Evolutionary conservation across 2,113 vertebrate genomes (phyloP), one percentile per base, ranked within the genome.

Genomic region (Phrynosoma blainvillii): DNA sequence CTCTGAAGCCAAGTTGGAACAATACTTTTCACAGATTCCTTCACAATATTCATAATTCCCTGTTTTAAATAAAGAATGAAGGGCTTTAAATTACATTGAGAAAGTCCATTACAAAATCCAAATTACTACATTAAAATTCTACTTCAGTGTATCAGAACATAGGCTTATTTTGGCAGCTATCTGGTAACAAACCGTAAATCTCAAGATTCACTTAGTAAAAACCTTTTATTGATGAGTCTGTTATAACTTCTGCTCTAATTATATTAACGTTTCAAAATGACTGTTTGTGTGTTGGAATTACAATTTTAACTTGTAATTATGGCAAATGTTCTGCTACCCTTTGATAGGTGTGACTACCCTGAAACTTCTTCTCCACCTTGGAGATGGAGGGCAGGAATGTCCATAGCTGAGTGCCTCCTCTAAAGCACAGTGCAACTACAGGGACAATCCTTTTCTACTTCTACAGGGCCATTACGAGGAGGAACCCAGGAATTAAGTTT

Each of bases 11-110:
- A 99, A 80, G 96, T 97, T 47, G 99, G 99, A 86, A 99, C 98
- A 84, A 99, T 99, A 93, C 97, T 99, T 96, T 98, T 99, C 87
- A 99, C 98, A 5, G 98, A 99, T 94, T 99, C 98, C 0, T 98
- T 98, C 93, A 99, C 97, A 94, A 98, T 97, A 93, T 97, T 98
- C 94, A 99, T 98, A 94, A 99, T 96, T 75, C 99, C 98, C 96
- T 98, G 96, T 94, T 97, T 65, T 21, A 92, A 95, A 93, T 62
- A 91, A 75, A 87, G 7, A 47, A 74, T 73, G n/a, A 13, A 32
- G 25, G 10, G 14, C 16, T 77, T 36, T 68, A 56, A n/a, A 56
- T 84, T 84, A 66, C 32, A 52, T 32, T 32, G 52, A n/a, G 62
- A 75, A 88, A 62, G 36, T 82, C 78, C 87, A 52, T 59, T 62